Evolutionary conservation across 1,140 invertebrate genomes (phyloP), one percentile per base, ranked within the genome.

Genomic region (Maniola jurtina): DNA sequence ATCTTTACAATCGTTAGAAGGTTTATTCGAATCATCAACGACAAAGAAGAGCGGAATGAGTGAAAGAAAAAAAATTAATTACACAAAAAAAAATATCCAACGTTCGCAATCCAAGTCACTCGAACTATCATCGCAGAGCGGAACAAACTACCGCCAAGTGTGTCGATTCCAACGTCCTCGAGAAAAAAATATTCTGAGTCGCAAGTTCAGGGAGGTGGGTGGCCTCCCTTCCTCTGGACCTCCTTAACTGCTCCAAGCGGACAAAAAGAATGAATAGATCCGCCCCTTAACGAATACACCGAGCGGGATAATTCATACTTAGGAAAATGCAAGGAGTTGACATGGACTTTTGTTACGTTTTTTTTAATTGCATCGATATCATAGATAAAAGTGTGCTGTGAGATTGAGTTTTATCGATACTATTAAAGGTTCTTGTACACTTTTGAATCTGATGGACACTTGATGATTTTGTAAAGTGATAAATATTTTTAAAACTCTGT

Each of bases 221-320:
- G 77, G 68, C 69, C 50, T 63, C 56, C 73, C 79, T 73, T 73
- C 75, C 81, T 71, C 68, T 79, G 78, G 83, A 82, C 83, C 84
- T 87, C 87, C 87, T 88, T 89, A 88, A 88, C 84, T 84, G 83
- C 77, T 85, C 78, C 66, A 68, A 79, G 81, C 84, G 86, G 84
- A 87, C 88, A 90, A 90, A 90, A 90, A 90, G 88, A 90, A 88
- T 90, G 88, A 90, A 90, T 90, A 77, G 84, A 89, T 88, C 86
- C 88, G 86, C 88, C 88, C 87, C 88, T 86, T 88, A 86, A 86
- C 86, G 86, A 88, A 88, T 88, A 89, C 87, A 89, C 86, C 84
- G 86, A 88, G 77, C 86, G 84, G 85, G 83, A 90, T 90, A 90
- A 90, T 90, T 90, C 83, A 86, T 90, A 88, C 84, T 88, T 88